Base-by-base conservation (phyloP, 2,113 vertebrate species). In the Ctenomys sociabilis region DNA sequence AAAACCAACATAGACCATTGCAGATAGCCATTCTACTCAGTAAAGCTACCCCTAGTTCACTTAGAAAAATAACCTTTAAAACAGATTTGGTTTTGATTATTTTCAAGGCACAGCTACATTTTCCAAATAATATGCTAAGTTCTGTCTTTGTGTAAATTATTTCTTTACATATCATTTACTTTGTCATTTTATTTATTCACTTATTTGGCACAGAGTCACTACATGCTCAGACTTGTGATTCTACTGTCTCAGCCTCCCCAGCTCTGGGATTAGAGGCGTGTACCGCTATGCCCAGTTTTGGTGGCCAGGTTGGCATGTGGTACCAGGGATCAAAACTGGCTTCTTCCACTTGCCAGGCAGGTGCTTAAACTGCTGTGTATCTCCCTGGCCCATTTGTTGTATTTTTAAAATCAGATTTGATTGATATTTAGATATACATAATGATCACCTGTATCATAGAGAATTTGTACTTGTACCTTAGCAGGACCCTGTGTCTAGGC, bases 1-100 rank as follows among this genome's bases (percentile, higher is more conserved):
- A 78, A 70, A 95, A 32, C 61, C 43, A 77, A 5, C 30, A 30
- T 19, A 86, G 40, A 4, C 35, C 63, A 21, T 37, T 80, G 28
- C 61, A 64, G 80, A 19, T 63, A 80, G n/a, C 37, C 32, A 57
- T 22, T 59, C 10, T 35, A 52, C 6, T 52, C 26, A 52, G 1
- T 40, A 61, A 93, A 43, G 26, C 45, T 64, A 54, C 43, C 35
- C 7, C 8, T 28, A 37, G 37, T 59, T 92, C 59, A 75, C 78
- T 93, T 85, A 45, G 64, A 81, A 94, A 77, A 89, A 54, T 37
- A 64, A 59, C 5, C 7, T 95, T 81, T 78, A 43, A 83, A n/a
- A 63, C 35, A 77, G 52, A 43, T 35, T 95, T 64, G 9, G 13
- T 40, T 86, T 85, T 63, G 7, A 89, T 92, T 96, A 63, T 92